phyloP scores from a whole-genome alignment of 2,797 vertebrate genomes.

The Brachyalestes nurse region DNA sequence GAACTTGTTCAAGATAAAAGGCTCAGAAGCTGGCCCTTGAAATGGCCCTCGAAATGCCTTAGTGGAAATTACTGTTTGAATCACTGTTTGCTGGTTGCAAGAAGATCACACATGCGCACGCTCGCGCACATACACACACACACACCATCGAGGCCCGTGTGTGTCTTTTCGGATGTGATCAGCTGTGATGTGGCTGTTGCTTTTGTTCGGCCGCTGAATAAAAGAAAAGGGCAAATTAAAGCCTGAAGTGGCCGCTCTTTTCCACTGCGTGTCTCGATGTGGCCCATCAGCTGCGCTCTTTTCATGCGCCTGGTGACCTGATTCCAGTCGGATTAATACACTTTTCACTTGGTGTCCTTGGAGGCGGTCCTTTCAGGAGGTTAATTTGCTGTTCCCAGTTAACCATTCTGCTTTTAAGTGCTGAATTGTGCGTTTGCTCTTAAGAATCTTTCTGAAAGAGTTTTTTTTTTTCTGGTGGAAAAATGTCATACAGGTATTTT shows the following conservation, averaged over 20 bases:
- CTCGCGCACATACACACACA: not conserved
- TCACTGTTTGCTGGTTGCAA: too few relatives aligned
- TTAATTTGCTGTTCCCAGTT: not conserved
- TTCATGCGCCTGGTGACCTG: slow-evolving; percentile 31
- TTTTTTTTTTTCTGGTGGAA: too few relatives aligned
- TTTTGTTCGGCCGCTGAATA: not conserved
- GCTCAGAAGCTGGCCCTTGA: too few relatives aligned
- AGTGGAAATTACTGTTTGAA: too few relatives aligned
- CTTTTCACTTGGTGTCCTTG: slow-evolving; percentile 7
- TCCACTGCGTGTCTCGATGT: slow-evolving; percentile 1
- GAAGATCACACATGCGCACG: not conserved
- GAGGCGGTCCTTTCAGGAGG: not conserved
- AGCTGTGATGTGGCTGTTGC: not conserved
- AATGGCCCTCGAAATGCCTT: too few relatives aligned
- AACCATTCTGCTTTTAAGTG: not conserved
- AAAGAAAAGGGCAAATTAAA: slow-evolving; percentile 16
- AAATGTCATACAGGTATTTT: too few relatives aligned
- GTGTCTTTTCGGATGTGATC: slow-evolving; percentile 1
- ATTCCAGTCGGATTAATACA: slow-evolving; percentile 17
- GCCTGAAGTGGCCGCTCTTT: slow-evolving; percentile 27
- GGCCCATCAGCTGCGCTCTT: slow-evolving; percentile 3
- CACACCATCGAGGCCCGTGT: too few relatives aligned
- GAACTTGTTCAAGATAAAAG: too few relatives aligned
- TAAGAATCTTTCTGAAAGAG: not conserved
- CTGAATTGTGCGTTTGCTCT: not conserved